phyloP scores from a whole-genome alignment of 2,888 invertebrate species.

The Ophion ellenae region DNA sequence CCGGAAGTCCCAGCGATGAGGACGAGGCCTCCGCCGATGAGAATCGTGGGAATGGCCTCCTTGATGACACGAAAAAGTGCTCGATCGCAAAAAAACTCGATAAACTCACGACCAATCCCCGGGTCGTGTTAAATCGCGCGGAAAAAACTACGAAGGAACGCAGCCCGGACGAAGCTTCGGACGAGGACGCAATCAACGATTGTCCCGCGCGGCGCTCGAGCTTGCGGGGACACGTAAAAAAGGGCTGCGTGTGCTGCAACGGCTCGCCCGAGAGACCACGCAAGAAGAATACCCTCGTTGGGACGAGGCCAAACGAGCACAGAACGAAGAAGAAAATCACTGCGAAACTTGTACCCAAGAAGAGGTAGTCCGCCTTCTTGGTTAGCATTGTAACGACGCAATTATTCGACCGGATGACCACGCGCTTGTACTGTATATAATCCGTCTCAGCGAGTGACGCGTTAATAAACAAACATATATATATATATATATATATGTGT shows the following conservation, averaged over 20 bases:
- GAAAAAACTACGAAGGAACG: conserved; percentile 69
- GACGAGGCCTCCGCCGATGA: conserved; percentile 79
- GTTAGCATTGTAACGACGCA: no score
- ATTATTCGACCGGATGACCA: conserved; percentile 70
- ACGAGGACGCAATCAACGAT: conserved; percentile 78
- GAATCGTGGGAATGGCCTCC: conserved; percentile 77
- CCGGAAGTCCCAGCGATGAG: conserved; percentile 80
- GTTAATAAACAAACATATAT: no score
- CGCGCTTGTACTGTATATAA: conserved; percentile 60
- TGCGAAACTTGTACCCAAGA: conserved; percentile 79
- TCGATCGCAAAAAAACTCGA: conserved; percentile 76
- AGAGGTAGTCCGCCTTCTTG: conserved; percentile 79
- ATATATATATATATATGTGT: no score
- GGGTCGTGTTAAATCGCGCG: conserved; percentile 78
- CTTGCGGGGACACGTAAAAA: conserved; percentile 86
- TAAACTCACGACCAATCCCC: conserved; percentile 77
- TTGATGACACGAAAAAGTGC: conserved; percentile 72
- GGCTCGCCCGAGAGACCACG: conserved; percentile 85
- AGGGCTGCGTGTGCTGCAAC: conserved; percentile 87
- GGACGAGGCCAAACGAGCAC: conserved; percentile 74
- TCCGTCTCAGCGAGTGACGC: neutral
- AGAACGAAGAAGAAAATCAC: conserved; percentile 78
- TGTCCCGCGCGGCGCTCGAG: conserved; percentile 82
- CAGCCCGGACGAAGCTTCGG: conserved; percentile 73
- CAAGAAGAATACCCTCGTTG: conserved; percentile 80